Base-by-base conservation (phyloP, 2,113 vertebrate species). In the Pseudonaja textilis region DNA sequence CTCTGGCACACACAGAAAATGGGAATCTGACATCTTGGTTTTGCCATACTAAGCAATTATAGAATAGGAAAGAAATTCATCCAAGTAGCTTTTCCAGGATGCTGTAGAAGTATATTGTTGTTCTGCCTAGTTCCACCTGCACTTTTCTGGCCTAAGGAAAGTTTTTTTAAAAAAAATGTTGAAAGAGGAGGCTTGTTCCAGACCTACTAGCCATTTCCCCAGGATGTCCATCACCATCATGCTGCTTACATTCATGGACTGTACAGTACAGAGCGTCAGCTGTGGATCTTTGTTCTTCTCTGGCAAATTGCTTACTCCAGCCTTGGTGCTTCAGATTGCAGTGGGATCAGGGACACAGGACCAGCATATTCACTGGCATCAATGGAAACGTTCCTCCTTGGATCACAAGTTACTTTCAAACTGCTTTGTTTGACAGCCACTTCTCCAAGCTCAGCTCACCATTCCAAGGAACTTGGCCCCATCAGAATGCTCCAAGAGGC, bases 311-410 rank as follows among this genome's bases (percentile, higher is more conserved):
- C 69, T 92, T 47, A 34, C 69, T 89, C 54, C 92, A 86, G 69
- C 69, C 52, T 85, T 14, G 22, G 64, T 89, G 42, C 54, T 89
- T 87, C 88, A 59, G 88, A 61, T 42, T 86, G 74, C 45, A 61
- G 45, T 87, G 47, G 25, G 52, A 90, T 57, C 45, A 42, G 45
- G n/a, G 81, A 50, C 56, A 1, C 12, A 64, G 89, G 45, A 55
- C 92, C 92, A 39, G 39, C 6, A 2, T 29, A 87, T 47, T 47
- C 47, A 64, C 89, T 42, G 81, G 74, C 89, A 55, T 64, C 7
- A 7, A 89, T 39, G 88, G 88, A 90, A 93, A 90, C 42, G n/a
- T 89, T 93, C 81, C 89, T 86, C 59, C 42, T 86, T 54, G 81
- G 56, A 90, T 85, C 92, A 87, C 22, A 42, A 50, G 26, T 54